Conservation (phyloP, 2,113 vertebrate species). For the Carlito syrichta region DNA sequence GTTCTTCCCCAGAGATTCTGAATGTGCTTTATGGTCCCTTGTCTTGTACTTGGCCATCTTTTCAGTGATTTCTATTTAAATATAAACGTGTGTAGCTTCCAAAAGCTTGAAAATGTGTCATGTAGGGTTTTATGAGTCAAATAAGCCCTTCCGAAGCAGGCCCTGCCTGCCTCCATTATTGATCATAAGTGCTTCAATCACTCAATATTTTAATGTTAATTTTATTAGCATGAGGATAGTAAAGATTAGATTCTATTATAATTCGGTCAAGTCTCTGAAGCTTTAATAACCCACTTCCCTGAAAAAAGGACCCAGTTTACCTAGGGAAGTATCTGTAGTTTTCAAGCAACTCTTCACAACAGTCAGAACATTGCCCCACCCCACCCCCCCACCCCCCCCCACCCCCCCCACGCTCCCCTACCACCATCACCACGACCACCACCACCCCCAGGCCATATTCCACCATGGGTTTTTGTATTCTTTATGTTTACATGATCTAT, state of each 20-base stretch:
- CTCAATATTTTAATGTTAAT: background rate
- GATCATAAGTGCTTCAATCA: background rate
- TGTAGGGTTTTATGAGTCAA: background rate
- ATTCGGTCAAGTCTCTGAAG: background rate
- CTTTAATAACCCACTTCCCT: background rate
- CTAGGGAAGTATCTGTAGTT: background rate
- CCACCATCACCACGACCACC: too few relatives aligned
- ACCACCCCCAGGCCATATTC: background rate
- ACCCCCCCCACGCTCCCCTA: too few relatives aligned
- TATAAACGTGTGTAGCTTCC: background rate
- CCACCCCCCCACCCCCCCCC: too few relatives aligned
- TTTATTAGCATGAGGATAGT: background rate
- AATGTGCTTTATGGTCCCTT: background rate
- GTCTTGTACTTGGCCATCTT: background rate
- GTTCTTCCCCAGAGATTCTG: background rate
- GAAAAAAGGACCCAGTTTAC: background rate
- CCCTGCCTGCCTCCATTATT: background rate
- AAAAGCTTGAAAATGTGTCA: background rate
- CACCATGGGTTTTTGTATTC: fast-evolving
- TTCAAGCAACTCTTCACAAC: background rate
- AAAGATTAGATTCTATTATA: background rate
- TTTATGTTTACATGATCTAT: background rate
- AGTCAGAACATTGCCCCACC: fast-evolving
- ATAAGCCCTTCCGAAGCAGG: background rate
- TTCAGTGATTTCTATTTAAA: background rate